These are phyloP conservation scores for Phrynocephalus vlangalii DNA, from an alignment of 2,797 vertebrate species.

Conservation along the genomic window DNA sequence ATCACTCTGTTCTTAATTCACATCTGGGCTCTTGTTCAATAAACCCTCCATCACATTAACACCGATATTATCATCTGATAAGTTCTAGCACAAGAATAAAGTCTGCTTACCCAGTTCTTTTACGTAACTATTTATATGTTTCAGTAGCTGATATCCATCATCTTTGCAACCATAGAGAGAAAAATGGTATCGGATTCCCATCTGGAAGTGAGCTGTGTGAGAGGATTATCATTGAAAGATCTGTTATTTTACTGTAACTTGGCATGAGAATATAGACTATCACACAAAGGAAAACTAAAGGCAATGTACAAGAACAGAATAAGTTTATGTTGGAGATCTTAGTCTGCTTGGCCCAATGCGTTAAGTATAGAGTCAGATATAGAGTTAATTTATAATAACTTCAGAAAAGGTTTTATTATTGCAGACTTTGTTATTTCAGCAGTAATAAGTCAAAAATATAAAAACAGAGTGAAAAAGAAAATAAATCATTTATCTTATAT, in stretches of 20 bases:
- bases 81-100: constrained; percentile 3
- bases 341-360: no score
- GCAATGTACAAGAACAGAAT: neutral
- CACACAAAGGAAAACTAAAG: neutral
- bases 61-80: neutral
- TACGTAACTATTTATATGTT: constrained; percentile 75
- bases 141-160: constrained; percentile 77
- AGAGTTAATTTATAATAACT: no score
- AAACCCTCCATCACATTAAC: neutral
- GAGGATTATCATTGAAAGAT: constrained; percentile 16
- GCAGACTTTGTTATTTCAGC: no score
- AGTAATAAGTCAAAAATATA: no score
- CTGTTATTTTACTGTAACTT: neutral
- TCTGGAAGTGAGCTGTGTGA: constrained; percentile 74
- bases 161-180: constrained; percentile 79
- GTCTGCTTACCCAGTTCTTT: constrained; percentile 80
- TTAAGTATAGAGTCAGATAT: no score
- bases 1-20: neutral
- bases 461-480: no score
- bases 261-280: neutral
- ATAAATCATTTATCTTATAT: no score
- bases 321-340: no score
- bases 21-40: constrained; percentile 2
- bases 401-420: no score
- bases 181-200: constrained; percentile 77